A percentile compares a stretch with the other conserved stretches of the same genome.
phyloP scores from a whole-genome alignment of 2,113 vertebrate species.

The Ciconia boyciana region DNA sequence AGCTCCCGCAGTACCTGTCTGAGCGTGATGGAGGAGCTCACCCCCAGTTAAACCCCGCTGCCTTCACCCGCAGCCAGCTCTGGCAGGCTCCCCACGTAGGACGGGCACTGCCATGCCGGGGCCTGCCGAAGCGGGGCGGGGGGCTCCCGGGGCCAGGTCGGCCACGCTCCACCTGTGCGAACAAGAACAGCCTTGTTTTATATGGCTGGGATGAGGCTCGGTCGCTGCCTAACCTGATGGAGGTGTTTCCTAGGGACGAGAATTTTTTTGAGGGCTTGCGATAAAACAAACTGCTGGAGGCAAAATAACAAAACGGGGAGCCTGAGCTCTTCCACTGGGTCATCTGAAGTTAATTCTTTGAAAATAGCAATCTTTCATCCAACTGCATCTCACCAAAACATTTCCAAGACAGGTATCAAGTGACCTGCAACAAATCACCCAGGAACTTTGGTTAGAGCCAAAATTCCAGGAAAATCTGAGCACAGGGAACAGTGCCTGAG shows the following conservation, averaged over 20 bases:
- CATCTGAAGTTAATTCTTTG: neutral
- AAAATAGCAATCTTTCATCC: neutral
- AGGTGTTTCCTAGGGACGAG: neutral
- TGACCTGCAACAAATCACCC: neutral
- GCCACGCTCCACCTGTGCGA: rapidly evolving
- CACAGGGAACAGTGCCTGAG: neutral
- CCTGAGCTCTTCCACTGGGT: neutral
- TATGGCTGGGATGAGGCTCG: neutral
- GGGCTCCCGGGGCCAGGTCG: neutral
- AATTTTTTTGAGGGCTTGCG: neutral
- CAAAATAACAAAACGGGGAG: neutral
- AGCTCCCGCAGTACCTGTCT: neutral
- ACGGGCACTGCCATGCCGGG: rapidly evolving
- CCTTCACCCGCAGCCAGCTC: rapidly evolving
- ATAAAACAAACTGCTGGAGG: neutral
- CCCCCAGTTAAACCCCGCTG: neutral
- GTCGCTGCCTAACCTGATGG: neutral
- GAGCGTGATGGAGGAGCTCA: neutral
- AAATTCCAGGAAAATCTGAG: neutral
- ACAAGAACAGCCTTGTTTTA: neutral
- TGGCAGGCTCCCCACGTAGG: neutral
- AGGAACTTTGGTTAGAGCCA: neutral
- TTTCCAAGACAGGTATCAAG: neutral
- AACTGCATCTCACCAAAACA: neutral
- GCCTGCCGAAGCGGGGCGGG: rapidly evolving